A percentile compares a stretch with the other conserved stretches of the same genome.
phyloP scores from a whole-genome alignment of 2,113 vertebrate genomes.

The Ceratotherium simum region DNA sequence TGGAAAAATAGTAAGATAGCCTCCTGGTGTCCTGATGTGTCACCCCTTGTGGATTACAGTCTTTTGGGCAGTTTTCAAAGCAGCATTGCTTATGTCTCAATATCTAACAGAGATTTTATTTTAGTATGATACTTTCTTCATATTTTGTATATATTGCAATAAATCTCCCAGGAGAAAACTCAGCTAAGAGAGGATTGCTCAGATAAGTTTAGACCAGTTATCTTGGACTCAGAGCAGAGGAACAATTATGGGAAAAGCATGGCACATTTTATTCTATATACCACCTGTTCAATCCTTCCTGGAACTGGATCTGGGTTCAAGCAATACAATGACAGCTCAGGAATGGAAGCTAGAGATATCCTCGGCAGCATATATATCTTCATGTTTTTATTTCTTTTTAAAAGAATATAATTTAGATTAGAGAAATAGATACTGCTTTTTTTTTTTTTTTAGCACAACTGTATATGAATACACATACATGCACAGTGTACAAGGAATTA shows the following conservation, averaged over 20 bases:
- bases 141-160: background rate
- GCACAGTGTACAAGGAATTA: conserved; percentile 58
- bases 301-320: background rate
- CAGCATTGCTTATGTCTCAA: background rate
- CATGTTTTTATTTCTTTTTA: conserved; percentile 17
- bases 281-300: background rate
- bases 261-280: background rate
- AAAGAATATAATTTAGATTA: conserved; percentile 24
- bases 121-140: background rate
- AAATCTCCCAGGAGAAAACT: conserved; percentile 31
- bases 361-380: background rate
- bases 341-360: background rate
- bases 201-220: background rate
- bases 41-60: background rate
- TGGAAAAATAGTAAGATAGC: background rate
- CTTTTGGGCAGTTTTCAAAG: background rate
- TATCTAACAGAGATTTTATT: conserved; percentile 45
- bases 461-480: background rate
- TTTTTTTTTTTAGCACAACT: conserved; percentile 24
- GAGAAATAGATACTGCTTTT: background rate
- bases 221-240: conserved; percentile 10
- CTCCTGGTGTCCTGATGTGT: background rate
- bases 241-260: background rate
- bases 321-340: background rate
- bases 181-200: conserved; percentile 16